Evolutionary conservation across 92 coral and sea anemone species (phyloP), one percentile per base, ranked within the genome.

Genomic region (Actinernus sp.): DNA sequence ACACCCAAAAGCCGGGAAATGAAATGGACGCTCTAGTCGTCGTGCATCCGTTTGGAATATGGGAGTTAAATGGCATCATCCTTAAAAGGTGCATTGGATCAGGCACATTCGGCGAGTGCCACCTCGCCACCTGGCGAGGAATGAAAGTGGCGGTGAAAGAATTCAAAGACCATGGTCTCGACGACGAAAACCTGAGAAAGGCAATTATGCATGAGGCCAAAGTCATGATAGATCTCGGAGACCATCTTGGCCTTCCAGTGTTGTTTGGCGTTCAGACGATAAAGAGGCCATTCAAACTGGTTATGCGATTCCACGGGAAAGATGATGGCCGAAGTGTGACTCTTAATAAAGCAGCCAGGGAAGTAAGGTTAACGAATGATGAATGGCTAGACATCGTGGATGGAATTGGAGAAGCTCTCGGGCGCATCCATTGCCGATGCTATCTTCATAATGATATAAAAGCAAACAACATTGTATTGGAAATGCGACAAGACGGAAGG

Each of bases 71-170:
- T 7, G 19, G 30, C 21, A 31, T 60, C 16, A 46, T 43, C 34
- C 58, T 59, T 13, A 33, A 59, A 11, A 72, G 59, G 31, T 21
- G 48, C 24, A 33, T 49, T 53, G 74, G 61, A 16, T 49, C 49
- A 34, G 74, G 74, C 26, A 66, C 74, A 26, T 66, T 66, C 47
- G 60, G 61, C 41, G 14, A 34, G 6, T 34, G 41, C 41, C 14
- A 34, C 14, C 41, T 34, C 14, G 6, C 41, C 6, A 34, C 41
- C 14, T 34, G 41, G 41, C 41, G 41, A 6, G 8, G 14, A 14
- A 34, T 6, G 8, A 34, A 14, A 14, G 41, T 34, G 8, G 8
- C 14, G 8, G 41, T 34, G 41, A 34, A 34, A 34, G 41, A 34
- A 14, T 34, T 34, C 41, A 34, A 34, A 34, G 14, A 34, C 6